phyloP scores from a whole-genome alignment of 2,888 invertebrate genomes.

The Rutpela maculata region DNA sequence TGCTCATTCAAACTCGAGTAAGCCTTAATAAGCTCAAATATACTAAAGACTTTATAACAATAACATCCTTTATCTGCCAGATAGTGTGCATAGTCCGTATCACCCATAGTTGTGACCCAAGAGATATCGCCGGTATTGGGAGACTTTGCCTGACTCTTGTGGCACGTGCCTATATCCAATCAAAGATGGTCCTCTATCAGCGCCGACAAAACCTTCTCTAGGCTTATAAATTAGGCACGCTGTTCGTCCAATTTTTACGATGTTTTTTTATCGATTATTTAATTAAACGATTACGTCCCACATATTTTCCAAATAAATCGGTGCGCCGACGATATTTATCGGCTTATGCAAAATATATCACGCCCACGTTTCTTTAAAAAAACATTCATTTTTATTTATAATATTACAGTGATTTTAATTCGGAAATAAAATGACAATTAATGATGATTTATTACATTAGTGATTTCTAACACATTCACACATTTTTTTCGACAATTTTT shows the following conservation, averaged over 20 bases:
- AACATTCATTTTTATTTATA: constrained; percentile 35
- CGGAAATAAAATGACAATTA: neutral
- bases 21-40: neutral
- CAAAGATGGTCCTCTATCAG: constrained; percentile 24
- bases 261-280: constrained; percentile 37
- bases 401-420: neutral
- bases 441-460: neutral
- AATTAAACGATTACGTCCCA: constrained; percentile 30
- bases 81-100: neutral
- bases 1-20: neutral
- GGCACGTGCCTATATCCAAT: constrained; percentile 39
- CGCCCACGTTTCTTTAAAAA: constrained; percentile 42
- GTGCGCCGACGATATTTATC: neutral
- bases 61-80: constrained; percentile 1
- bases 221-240: constrained; percentile 34
- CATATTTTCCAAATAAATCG: constrained; percentile 16
- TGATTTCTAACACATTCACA: no score
- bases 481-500: no score
- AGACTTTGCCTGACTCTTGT: neutral
- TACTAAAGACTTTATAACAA: neutral
- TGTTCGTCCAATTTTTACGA: constrained; percentile 42
- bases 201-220: constrained; percentile 19
- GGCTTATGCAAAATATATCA: constrained; percentile 26
- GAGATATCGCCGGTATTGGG: constrained; percentile 7
- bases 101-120: constrained; percentile 3